Percentiles rank a stretch among this genome's conserved stretches.
These are phyloP conservation scores for Etia nguti DNA, from an alignment of 2,113 vertebrate species.

Conservation along the genomic window DNA sequence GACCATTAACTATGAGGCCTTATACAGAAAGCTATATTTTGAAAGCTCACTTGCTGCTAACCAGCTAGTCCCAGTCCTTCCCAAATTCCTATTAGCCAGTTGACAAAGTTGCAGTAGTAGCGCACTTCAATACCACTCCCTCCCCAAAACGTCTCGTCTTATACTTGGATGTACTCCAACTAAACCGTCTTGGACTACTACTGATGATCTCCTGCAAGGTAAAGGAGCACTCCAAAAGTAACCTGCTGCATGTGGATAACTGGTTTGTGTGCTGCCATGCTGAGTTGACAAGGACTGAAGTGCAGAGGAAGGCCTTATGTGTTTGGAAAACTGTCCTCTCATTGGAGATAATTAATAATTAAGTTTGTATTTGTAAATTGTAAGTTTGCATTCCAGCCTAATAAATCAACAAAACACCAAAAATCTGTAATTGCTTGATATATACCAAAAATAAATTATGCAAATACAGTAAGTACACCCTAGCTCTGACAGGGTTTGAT, in stretches of 20 bases:
- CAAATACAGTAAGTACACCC: slow-evolving; percentile 66
- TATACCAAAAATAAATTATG: slow-evolving; percentile 17
- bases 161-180: not conserved
- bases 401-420: not conserved
- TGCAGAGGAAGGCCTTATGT: fast-evolving
- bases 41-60: not conserved
- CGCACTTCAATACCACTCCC: not conserved
- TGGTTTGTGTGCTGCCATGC: too few species aligned
- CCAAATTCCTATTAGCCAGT: not conserved
- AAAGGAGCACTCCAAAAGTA: not conserved
- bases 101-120: not conserved
- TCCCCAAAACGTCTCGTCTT: not conserved
- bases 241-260: not conserved
- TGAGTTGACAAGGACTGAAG: not conserved
- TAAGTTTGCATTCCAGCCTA: not conserved
- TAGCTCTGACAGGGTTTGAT: slow-evolving; percentile 49
- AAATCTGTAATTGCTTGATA: not conserved
- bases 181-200: not conserved
- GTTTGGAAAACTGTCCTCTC: not conserved
- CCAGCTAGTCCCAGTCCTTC: not conserved
- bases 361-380: not conserved
- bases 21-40: not conserved
- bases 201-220: not conserved
- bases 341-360: not conserved
- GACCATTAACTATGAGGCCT: not conserved